Conservation (phyloP, 2,113 vertebrate genomes). For the Myotis yumanensis region DNA sequence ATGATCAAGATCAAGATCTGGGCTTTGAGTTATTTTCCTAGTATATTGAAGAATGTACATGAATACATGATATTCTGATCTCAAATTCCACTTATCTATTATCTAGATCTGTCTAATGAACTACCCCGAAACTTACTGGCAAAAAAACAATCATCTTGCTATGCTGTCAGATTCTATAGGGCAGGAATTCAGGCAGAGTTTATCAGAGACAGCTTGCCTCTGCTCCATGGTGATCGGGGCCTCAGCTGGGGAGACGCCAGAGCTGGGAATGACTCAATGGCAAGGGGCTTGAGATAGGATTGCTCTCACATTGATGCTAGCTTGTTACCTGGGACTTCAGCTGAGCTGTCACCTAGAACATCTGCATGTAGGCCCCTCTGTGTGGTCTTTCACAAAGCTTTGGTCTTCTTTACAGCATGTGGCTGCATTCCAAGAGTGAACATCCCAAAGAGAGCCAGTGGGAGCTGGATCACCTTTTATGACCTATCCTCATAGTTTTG, state of each 20-base stretch:
- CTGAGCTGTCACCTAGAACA: background rate
- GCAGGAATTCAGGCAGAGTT: background rate
- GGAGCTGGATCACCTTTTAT: background rate
- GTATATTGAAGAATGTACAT: background rate
- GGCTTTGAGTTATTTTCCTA: constrained; percentile 1
- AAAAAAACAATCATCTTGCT: background rate
- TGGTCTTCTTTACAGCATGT: background rate
- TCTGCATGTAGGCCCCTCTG: background rate
- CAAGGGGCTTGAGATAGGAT: background rate
- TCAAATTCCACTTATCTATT: background rate
- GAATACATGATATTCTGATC: background rate
- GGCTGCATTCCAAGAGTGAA: background rate
- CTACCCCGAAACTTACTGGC: background rate
- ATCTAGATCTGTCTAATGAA: background rate
- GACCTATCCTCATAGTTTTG: background rate
- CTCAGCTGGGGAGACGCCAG: background rate
- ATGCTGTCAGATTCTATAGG: background rate
- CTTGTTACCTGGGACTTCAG: background rate
- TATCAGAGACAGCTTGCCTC: background rate
- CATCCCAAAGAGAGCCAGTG: background rate
- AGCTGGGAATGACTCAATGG: background rate
- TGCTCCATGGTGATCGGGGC: background rate
- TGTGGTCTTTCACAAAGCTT: background rate
- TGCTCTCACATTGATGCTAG: background rate
- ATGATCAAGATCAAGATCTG: background rate